Base-by-base conservation (phyloP, 1,140 invertebrate genomes). In the Scylla paramamosain region DNA sequence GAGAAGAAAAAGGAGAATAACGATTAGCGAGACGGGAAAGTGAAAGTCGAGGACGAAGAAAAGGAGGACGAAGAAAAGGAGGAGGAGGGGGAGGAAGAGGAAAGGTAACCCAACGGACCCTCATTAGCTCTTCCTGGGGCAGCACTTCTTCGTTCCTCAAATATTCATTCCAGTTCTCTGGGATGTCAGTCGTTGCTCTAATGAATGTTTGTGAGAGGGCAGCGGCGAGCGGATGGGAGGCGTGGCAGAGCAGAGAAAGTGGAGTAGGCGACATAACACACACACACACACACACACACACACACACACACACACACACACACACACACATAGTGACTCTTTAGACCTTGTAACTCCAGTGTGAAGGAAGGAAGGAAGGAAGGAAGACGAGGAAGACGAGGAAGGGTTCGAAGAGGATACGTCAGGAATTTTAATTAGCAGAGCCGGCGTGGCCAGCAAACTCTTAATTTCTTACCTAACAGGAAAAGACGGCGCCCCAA, bases 281-380 rank as follows among this genome's bases (percentile, higher is more conserved):
- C 67, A 77, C 67, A 77, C 67, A 77, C 67, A 77, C 67, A 77
- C 67, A 77, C 67, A 77, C 20, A 77, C 67, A 77, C 25, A 77
- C 67, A 77, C 20, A 77, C 67, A 77, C 25, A 77, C 52, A 59
- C 52, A 59, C 52, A 59, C 52, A 59, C 52, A 59, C 52, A 59
- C 52, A 59, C 52, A 59, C 52, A 59, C 52, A 59, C 52, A 59
- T 8, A 59, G 0, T 16, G 0, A 59, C 52, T 59, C 52, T 59
- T 59, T 1, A 59, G 52, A 59, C 1, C 1, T 2, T 39, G 39
- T 39, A 39, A 39, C 39, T 39, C 1, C 39, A 39, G 39, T 2
- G 39, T 39, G 39, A 39, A 39, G 39, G 6, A n/a, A n/a, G 10
- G 52, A 20, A 59, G 20, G 20, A 59, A 16, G 52, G 20, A 20